Evolutionary conservation across 2,797 vertebrate species (phyloP).

Genomic region (Numenius phaeopus): DNA sequence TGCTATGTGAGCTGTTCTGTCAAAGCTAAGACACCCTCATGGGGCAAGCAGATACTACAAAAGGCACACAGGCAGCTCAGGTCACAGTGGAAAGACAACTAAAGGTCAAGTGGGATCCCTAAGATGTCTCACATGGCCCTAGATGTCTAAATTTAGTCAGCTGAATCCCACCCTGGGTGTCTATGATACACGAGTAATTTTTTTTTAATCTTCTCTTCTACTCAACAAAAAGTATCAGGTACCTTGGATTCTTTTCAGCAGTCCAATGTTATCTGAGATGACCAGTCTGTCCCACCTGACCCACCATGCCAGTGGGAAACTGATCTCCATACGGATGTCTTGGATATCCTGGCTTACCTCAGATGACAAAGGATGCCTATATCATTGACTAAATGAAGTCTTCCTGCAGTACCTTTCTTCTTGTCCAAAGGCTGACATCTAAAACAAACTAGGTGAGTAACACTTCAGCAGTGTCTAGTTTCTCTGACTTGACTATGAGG

Average conservation of each 20-base stretch:
- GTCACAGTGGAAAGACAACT: not conserved
- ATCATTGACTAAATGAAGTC: not conserved
- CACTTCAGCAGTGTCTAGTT: not conserved
- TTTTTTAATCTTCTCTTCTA: not conserved
- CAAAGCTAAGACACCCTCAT: not conserved
- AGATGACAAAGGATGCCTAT: not conserved
- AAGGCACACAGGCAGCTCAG: not conserved
- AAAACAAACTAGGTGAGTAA: not conserved
- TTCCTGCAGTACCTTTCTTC: not conserved
- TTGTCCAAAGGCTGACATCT: not conserved
- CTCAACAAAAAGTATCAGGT: not conserved
- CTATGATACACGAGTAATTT: not conserved
- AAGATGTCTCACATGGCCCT: not conserved
- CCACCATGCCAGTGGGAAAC: not conserved
- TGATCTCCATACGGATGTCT: not conserved
- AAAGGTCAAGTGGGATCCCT: not conserved
- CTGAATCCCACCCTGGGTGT: not conserved
- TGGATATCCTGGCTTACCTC: not conserved
- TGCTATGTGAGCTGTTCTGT: not conserved
- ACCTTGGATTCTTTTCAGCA: not conserved
- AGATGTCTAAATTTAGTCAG: not conserved
- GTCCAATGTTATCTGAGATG: not conserved
- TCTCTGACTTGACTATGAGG: not conserved
- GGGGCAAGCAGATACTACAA: not conserved
- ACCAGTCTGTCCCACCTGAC: not conserved